These are phyloP conservation scores for Mus minutoides DNA, from an alignment of 2,797 vertebrate genomes.

Conservation along the genomic window DNA sequence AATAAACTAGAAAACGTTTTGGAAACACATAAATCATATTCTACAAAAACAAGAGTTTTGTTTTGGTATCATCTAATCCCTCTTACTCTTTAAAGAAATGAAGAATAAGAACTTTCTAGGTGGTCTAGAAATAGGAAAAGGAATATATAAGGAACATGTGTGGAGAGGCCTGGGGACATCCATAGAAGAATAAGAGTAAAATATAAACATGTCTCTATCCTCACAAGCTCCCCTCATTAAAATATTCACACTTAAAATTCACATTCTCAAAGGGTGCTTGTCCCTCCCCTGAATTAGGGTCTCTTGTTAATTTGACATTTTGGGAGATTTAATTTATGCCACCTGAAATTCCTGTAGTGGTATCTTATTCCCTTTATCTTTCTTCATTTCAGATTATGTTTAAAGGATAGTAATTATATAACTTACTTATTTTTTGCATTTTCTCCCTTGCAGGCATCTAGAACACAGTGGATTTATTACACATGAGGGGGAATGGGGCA, in stretches of 20 bases:
- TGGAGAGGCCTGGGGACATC: neutral
- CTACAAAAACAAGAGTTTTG: neutral
- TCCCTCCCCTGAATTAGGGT: neutral
- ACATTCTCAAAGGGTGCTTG: neutral
- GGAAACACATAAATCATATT: neutral
- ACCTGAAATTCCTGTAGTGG: neutral
- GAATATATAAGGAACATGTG: neutral
- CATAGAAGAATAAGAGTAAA: neutral
- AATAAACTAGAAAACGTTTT: neutral
- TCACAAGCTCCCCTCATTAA: neutral
- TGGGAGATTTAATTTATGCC: neutral
- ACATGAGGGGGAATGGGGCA: neutral
- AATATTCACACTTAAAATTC: neutral
- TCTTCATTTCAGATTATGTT: neutral
- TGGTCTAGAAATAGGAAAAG: neutral
- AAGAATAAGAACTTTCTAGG: neutral
- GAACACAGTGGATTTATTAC: neutral
- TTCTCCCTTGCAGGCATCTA: neutral
- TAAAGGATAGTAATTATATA: neutral
- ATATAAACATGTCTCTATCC: neutral
- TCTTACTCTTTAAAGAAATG: neutral
- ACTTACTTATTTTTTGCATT: neutral
- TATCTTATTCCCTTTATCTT: neutral
- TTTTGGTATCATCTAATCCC: neutral
- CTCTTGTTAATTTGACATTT: neutral